Percentiles rank a stretch among this genome's conserved stretches.
These are phyloP conservation scores for Watsonalla binaria DNA, from an alignment of 2,888 invertebrate species.

Conservation along the genomic window DNA sequence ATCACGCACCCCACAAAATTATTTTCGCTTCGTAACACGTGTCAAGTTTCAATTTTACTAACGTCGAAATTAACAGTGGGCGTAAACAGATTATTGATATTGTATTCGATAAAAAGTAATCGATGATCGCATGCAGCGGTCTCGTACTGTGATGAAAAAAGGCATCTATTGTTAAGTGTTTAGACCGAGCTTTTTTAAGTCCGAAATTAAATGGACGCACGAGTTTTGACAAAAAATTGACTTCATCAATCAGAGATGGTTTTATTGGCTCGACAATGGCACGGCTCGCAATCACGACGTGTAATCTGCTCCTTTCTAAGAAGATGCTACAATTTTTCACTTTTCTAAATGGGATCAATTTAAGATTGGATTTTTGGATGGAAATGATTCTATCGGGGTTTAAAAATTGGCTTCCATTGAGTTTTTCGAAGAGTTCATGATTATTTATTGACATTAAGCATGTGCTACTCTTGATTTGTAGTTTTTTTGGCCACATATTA, in stretches of 20 bases:
- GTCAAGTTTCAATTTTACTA: conserved; percentile 76
- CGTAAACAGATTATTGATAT: conserved; percentile 78
- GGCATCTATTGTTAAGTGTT: conserved; percentile 67
- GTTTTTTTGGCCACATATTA: too few species aligned
- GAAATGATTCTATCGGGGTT: conserved; percentile 23
- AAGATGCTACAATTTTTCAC: conserved; percentile 58
- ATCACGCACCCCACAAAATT: conserved; percentile 72
- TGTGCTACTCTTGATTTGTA: background rate
- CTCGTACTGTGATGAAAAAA: conserved; percentile 58
- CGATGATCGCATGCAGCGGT: conserved; percentile 69
- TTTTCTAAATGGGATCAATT: conserved; percentile 59
- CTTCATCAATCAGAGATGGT: conserved; percentile 74
- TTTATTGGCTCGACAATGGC: conserved; percentile 69
- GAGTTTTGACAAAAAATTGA: conserved; percentile 62
- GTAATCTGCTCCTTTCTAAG: conserved; percentile 60
- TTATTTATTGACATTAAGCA: conserved; percentile 6
- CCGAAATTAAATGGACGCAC: conserved; percentile 57
- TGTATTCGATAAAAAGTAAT: conserved; percentile 75
- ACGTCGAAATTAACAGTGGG: conserved; percentile 77
- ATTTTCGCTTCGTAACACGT: conserved; percentile 76
- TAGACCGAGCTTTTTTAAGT: conserved; percentile 47
- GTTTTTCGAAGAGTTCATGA: conserved; percentile 8
- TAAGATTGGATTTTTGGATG: conserved; percentile 25
- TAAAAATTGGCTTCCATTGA: conserved; percentile 25
- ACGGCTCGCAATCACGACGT: conserved; percentile 52